Base-by-base conservation (phyloP, 23 tunicate genomes). In the Styela clava region DNA sequence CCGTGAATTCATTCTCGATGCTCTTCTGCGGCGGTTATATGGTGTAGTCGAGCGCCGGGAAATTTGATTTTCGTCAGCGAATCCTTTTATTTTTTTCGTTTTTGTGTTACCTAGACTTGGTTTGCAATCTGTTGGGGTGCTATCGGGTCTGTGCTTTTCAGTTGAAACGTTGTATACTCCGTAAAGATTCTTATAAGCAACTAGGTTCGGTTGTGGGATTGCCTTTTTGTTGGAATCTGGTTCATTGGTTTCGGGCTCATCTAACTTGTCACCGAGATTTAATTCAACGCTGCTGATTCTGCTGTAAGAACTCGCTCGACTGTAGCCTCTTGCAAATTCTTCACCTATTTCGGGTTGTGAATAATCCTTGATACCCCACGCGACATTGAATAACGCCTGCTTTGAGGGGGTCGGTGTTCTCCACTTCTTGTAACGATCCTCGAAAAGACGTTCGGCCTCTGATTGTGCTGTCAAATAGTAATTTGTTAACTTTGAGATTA, bases 311-410 rank as follows among this genome's bases (percentile, higher is more conserved):
- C 35, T 31, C 21, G 52, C 33, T 62, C 72, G 69, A 61, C 70
- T 69, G 44, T 74, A 84, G 9, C 82, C 74, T 22, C 82, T 37
- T 31, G 22, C 34, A 77, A 31, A 31, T 83, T 88, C 87, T 76
- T 88, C 92, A 12, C 83, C 92, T 35, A 89, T 72, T 35, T 82
- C 81, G 1, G 97, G 87, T 29, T 91, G 77, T 21, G 62, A 74
- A 68, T 77, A 68, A 72, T 82, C 83, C 31, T 74, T 78, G 3
- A 85, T 67, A 27, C 87, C 90, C 97, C 97, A 91, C 24, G 89
- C 90, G 22, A 22, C 76, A 44, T 89, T 65, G 2, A 87, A 70
- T 2, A 82, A 72, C 2, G 74, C 63, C 37, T 74, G 86, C 30
- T 67, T 28, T 16, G 78, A 27, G 0, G 80, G 80, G 1, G 69